Conservation (phyloP, 2,113 vertebrate genomes). For the Hemiprocne comata region DNA sequence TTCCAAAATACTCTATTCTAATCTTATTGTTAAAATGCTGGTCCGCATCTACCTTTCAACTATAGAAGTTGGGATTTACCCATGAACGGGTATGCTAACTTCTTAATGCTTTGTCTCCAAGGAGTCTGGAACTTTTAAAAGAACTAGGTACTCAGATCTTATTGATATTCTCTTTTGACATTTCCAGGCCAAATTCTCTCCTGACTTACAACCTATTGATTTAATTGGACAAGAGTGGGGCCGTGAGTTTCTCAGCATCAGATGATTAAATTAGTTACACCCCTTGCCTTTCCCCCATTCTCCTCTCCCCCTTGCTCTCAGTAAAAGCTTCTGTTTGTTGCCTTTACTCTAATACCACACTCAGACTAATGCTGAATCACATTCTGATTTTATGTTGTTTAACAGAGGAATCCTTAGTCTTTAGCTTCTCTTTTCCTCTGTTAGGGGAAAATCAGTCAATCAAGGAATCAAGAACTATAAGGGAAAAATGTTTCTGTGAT, state of each 20-base stretch:
- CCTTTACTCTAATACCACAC: not conserved
- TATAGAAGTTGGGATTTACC: not conserved
- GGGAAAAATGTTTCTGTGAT: not conserved
- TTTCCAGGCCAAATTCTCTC: constrained; percentile 1
- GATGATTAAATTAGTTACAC: not conserved
- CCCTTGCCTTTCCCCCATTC: not conserved
- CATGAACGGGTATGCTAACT: not conserved
- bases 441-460: not conserved
- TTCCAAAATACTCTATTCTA: not conserved
- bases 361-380: constrained; percentile 27
- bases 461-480: not conserved
- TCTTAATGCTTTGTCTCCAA: not conserved
- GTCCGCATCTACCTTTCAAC: not conserved
- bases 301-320: not conserved
- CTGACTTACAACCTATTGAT: not conserved
- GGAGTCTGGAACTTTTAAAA: not conserved
- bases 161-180: not conserved
- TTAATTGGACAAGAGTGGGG: not conserved
- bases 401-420: not conserved
- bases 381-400: constrained; percentile 12
- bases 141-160: not conserved
- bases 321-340: not conserved
- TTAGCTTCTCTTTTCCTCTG: not conserved
- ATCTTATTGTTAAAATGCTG: not conserved
- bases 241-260: not conserved